phyloP scores from a whole-genome alignment of 2,888 invertebrate genomes.

The Exocentrus adspersus region DNA sequence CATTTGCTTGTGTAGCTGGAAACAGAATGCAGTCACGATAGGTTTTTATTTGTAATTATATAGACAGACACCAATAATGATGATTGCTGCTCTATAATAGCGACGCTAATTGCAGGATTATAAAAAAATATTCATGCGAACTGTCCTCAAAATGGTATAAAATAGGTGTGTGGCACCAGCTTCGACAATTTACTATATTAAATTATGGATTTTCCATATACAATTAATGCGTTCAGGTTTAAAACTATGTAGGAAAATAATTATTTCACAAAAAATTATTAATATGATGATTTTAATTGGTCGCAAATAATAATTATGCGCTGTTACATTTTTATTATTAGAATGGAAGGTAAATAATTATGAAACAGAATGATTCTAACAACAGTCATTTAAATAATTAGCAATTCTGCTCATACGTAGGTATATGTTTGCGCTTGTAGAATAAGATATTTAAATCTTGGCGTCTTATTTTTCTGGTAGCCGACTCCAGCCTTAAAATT shows the following conservation, averaged over 20 bases:
- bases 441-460: too few relatives aligned
- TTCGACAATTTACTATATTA: constrained; percentile 12
- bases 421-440: too few relatives aligned
- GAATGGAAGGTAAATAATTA: too few relatives aligned
- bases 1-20: constrained; percentile 47
- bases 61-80: constrained; percentile 56
- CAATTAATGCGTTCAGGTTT: too few relatives aligned
- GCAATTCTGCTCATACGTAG: too few relatives aligned
- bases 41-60: constrained; percentile 58
- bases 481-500: background rate
- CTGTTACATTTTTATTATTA: too few relatives aligned
- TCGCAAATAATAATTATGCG: too few relatives aligned
- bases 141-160: constrained; percentile 27
- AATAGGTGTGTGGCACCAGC: constrained; percentile 6
- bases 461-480: background rate
- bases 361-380: too few relatives aligned
- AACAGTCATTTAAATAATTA: too few relatives aligned
- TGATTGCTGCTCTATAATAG: constrained; percentile 57
- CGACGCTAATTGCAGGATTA: constrained; percentile 46
- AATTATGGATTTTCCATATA: too few relatives aligned
- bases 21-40: constrained; percentile 62
- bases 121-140: constrained; percentile 39
- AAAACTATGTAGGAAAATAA: too few relatives aligned
- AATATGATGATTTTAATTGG: background rate
- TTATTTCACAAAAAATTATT: background rate